A percentile compares a stretch with the other conserved stretches of the same genome.
phyloP scores from a whole-genome alignment of 92 coral and sea anemone genomes.

The Palythoa grandis region DNA sequence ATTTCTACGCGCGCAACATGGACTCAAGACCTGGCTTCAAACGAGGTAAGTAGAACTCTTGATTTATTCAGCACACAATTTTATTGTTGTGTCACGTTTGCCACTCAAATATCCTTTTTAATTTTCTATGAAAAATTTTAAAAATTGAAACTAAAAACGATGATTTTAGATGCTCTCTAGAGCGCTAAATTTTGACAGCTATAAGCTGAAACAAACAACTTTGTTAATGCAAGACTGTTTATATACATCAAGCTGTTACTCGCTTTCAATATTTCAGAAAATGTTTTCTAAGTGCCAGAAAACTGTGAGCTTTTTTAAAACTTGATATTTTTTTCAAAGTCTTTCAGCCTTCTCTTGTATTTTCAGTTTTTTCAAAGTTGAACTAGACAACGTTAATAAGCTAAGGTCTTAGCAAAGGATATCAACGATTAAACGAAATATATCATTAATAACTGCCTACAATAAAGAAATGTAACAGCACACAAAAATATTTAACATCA shows the following conservation, averaged over 20 bases:
- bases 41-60: not conserved
- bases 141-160: not conserved
- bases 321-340: not conserved
- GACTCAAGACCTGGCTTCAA: conserved; percentile 34
- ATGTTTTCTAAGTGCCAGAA: not conserved
- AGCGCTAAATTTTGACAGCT: not conserved
- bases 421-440: not conserved
- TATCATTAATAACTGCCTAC: not conserved
- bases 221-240: not conserved
- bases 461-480: not conserved
- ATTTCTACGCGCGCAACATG: not conserved
- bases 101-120: not conserved
- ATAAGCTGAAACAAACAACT: not conserved
- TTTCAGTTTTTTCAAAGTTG: not conserved
- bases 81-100: not conserved
- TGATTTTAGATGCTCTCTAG: not conserved
- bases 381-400: not conserved
- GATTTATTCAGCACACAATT: not conserved
- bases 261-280: not conserved
- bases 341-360: not conserved
- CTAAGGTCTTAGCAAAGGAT: not conserved
- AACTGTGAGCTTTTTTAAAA: not conserved
- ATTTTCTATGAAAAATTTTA: not conserved
- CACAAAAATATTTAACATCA: not conserved
- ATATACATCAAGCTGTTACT: not conserved